Percentiles rank a stretch among this genome's conserved stretches.
These are phyloP conservation scores for Acholoe squamosa DNA, from an alignment of 2,888 invertebrate species.

Conservation along the genomic window DNA sequence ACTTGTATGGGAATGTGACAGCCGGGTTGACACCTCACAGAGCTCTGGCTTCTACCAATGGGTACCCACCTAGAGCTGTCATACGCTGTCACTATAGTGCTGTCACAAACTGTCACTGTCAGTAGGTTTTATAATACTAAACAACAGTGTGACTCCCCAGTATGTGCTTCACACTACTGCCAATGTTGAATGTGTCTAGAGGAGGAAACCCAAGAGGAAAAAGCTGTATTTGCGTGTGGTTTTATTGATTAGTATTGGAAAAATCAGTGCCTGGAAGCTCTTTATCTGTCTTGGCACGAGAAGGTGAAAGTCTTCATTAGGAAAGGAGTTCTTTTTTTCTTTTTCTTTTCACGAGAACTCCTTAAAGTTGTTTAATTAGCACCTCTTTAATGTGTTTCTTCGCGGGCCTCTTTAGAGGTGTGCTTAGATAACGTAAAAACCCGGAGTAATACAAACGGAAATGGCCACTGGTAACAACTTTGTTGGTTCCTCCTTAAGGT, in stretches of 20 bases:
- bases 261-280: neutral
- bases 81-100: neutral
- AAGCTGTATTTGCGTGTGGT: conserved; percentile 22
- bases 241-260: neutral
- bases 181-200: neutral
- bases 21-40: neutral
- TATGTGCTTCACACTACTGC: neutral
- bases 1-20: conserved; percentile 48
- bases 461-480: neutral
- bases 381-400: conserved; percentile 10
- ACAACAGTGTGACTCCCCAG: neutral
- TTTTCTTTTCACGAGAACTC: neutral
- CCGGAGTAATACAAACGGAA: neutral
- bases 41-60: neutral
- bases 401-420: neutral
- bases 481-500: neutral
- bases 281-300: neutral
- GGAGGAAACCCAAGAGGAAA: neutral
- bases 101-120: conserved; percentile 36
- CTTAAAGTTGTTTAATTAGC: conserved; percentile 55
- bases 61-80: neutral
- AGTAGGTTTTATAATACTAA: neutral
- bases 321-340: no score
- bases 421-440: conserved; percentile 24
- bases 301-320: conserved; percentile 21